Percentiles rank a stretch among this genome's conserved stretches.
phyloP scores from a whole-genome alignment of 2,113 vertebrate species.

The Thalassoma bifasciatum region DNA sequence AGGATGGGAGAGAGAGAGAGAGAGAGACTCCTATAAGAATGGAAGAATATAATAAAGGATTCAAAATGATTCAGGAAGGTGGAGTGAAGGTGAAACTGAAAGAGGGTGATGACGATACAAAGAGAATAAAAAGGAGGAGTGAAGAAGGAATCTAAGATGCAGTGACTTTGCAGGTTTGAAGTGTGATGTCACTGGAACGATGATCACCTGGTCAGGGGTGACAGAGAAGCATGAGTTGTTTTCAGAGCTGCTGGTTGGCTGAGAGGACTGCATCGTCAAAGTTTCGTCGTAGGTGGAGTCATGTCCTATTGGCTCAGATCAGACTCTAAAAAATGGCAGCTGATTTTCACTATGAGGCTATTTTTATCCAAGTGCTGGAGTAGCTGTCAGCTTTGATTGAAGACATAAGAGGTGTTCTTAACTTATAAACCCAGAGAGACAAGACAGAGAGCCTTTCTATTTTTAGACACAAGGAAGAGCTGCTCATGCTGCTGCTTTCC shows the following conservation, averaged over 20 bases:
- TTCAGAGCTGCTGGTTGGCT: constrained; percentile 47
- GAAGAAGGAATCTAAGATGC: constrained; percentile 26
- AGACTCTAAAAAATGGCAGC: constrained; percentile 42
- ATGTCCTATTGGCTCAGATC: constrained; percentile 45
- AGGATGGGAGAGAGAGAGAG: constrained; percentile 26
- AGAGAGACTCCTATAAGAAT: constrained; percentile 29
- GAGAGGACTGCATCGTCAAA: not conserved
- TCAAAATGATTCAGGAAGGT: constrained; percentile 7
- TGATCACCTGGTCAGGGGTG: constrained; percentile 15
- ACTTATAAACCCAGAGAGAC: constrained; percentile 39
- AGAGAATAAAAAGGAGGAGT: constrained; percentile 15
- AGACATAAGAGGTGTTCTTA: constrained; percentile 40
- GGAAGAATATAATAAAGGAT: constrained; percentile 29
- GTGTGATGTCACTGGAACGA: constrained; percentile 43
- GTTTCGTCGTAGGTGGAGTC: constrained; percentile 22
- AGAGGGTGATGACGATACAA: constrained; percentile 18
- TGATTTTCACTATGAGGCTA: constrained; percentile 57
- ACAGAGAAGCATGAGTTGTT: constrained; percentile 3
- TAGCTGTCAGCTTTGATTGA: constrained; percentile 65
- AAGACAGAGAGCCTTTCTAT: constrained; percentile 19
- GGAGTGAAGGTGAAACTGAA: constrained; percentile 58
- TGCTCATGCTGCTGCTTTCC: not conserved
- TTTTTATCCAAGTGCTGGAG: constrained; percentile 63
- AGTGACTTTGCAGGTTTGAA: constrained; percentile 52
- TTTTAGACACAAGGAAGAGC: constrained; percentile 31